A percentile compares a stretch with the other conserved stretches of the same genome.
Evolutionary conservation across 2,888 invertebrate genomes (phyloP).

Genomic region (Amaurobius ferox): DNA sequence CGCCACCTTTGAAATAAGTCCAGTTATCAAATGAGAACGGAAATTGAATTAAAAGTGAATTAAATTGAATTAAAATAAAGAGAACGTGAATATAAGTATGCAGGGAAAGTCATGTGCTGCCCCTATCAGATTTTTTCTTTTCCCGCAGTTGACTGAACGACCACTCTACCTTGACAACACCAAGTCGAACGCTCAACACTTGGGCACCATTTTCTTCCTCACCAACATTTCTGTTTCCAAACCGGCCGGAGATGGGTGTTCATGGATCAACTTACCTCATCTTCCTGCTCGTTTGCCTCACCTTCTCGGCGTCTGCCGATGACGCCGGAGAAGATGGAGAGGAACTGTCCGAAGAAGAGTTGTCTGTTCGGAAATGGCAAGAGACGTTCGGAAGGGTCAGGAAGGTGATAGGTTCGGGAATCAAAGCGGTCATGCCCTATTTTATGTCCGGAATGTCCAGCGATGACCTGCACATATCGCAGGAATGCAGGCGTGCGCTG

Average conservation of each 20-base stretch:
- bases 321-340: not conserved
- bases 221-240: too few relatives aligned
- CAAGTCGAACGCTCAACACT: too few relatives aligned
- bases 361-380: slow-evolving; percentile 20
- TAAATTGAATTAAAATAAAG: too few relatives aligned
- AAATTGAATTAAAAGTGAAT: too few relatives aligned
- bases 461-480: slow-evolving; percentile 13
- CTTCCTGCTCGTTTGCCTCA: not conserved
- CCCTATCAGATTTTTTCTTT: too few relatives aligned
- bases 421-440: slow-evolving; percentile 57
- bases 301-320: not conserved
- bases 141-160: too few relatives aligned
- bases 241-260: not conserved
- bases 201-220: too few relatives aligned
- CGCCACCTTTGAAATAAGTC: too few relatives aligned
- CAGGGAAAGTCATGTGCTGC: too few relatives aligned
- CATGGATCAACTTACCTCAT: not conserved
- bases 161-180: too few relatives aligned
- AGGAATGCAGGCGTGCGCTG: slow-evolving; percentile 28
- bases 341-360: slow-evolving; percentile 36
- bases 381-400: slow-evolving; percentile 23
- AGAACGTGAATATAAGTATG: too few relatives aligned
- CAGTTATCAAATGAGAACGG: too few relatives aligned
- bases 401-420: slow-evolving; percentile 6
- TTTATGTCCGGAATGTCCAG: slow-evolving; percentile 33